Percentiles rank a stretch among this genome's conserved stretches.
Evolutionary conservation across 2,113 vertebrate species (phyloP).

Genomic region (Dendrocopos noguchii): DNA sequence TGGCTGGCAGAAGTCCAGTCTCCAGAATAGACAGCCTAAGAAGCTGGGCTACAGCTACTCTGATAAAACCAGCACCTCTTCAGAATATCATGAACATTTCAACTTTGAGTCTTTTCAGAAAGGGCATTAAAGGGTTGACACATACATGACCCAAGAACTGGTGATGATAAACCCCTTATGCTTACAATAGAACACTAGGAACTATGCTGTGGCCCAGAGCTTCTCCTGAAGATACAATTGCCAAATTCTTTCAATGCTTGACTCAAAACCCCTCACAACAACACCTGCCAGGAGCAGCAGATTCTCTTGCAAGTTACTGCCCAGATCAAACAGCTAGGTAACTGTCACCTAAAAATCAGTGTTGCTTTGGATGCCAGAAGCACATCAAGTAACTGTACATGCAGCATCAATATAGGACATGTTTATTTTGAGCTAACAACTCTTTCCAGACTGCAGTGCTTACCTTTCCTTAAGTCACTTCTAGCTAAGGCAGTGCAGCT

Average conservation of each 20-base stretch:
- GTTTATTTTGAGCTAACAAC: background rate
- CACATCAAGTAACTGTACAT: background rate
- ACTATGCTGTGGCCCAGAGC: background rate
- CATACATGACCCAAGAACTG: background rate
- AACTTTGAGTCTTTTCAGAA: background rate
- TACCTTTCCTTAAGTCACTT: background rate
- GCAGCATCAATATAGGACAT: background rate
- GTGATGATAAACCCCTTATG: background rate
- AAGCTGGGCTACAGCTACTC: background rate
- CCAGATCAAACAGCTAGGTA: background rate
- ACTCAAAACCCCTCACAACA: background rate
- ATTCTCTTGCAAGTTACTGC: background rate
- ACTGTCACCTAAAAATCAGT: background rate
- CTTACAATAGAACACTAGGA: background rate
- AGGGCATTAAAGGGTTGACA: background rate
- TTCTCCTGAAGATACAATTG: background rate
- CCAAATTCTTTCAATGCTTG: background rate
- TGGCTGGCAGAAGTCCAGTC: background rate
- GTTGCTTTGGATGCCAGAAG: background rate
- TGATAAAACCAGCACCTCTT: background rate
- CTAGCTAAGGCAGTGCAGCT: background rate
- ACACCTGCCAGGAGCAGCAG: background rate
- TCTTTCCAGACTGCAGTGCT: background rate
- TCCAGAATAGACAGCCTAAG: background rate
- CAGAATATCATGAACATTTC: background rate